phyloP scores from a whole-genome alignment of 2,113 vertebrate species.

The Meles meles region DNA sequence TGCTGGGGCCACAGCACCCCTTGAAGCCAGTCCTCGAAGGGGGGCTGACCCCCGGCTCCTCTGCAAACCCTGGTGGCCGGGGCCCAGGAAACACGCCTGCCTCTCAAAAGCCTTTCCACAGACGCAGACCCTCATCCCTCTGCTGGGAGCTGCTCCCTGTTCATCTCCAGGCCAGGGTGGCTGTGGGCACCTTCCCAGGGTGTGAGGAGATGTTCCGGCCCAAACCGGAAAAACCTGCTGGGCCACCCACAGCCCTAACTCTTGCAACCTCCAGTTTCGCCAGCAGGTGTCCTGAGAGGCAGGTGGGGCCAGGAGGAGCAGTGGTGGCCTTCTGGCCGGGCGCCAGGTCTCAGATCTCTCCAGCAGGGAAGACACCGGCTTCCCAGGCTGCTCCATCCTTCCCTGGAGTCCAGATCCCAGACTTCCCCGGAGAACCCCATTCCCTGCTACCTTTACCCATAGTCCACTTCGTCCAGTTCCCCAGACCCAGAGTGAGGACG shows the following conservation, averaged over 20 bases:
- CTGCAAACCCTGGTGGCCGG: not conserved
- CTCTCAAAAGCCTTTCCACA: not conserved
- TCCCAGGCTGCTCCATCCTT: not conserved
- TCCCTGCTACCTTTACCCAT: not conserved
- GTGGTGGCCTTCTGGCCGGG: not conserved
- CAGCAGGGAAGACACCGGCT: not conserved
- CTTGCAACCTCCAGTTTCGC: not conserved
- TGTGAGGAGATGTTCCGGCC: not conserved
- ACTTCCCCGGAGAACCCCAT: not conserved
- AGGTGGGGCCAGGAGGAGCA: not conserved
- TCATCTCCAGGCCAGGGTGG: not conserved
- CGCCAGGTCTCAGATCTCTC: too few relatives aligned
- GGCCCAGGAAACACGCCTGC: not conserved
- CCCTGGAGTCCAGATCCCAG: not conserved
- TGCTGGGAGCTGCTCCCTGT: not conserved
- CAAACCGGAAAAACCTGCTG: slow-evolving; percentile 46
- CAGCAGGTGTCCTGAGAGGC: not conserved
- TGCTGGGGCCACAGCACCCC: not conserved
- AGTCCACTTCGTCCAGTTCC: too few relatives aligned
- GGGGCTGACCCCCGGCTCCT: not conserved
- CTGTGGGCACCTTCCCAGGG: not conserved
- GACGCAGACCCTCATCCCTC: not conserved
- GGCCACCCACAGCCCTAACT: not conserved
- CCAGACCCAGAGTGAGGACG: not conserved
- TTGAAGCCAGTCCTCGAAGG: not conserved